Evolutionary conservation across 1,140 invertebrate species (phyloP), one percentile per base, ranked within the genome.

Genomic region (Triops longicaudatus): DNA sequence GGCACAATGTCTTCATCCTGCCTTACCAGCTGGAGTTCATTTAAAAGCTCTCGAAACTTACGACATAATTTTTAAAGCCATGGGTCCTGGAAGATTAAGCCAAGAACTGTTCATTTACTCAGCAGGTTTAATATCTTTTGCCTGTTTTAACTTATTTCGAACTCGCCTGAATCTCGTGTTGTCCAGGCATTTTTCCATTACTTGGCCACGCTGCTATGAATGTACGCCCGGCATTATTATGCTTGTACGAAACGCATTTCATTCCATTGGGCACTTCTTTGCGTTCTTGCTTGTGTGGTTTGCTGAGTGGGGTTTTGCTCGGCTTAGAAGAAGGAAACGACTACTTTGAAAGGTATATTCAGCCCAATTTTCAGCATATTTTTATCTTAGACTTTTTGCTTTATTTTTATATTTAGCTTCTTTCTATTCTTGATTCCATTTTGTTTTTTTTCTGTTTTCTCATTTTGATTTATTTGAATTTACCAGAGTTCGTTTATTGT

Each of bases 1-100:
- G 78, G 93, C 95, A 75, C 96, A 98, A 88, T 98, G 96, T 85
- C 92, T 98, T 87, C 96, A 98, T 87, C 95, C 95, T 72, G 92
- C 92, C 42, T 85, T 98, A 77, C 96, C 96, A 63, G 90, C 91
- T 78, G 95, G 93, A 77, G 96, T 98, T 27, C 96, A 98, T 86
- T 84, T 97, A 37, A 97, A 97, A 85, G 94, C 95, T 27, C 84
- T 98, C 43, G 96, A 98, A 85, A 96, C 93, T 0, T 98, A 97
- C 84, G 93, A 95, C 81, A 91, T 95, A 78, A 94, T 97, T 82
- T 97, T 98, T 85, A 93, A 93, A 83, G 93, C 91, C 81, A 95
- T 97, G 85, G 94, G 94, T 73, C 91, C 91, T 44, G 90, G 92
- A 81, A 87, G 93, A 79, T 85, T 96, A 74, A 90, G 92, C 76